Percentiles rank a stretch among this genome's conserved stretches.
Conservation (phyloP, 2,888 invertebrate species). For the Folsomia manolachei region DNA sequence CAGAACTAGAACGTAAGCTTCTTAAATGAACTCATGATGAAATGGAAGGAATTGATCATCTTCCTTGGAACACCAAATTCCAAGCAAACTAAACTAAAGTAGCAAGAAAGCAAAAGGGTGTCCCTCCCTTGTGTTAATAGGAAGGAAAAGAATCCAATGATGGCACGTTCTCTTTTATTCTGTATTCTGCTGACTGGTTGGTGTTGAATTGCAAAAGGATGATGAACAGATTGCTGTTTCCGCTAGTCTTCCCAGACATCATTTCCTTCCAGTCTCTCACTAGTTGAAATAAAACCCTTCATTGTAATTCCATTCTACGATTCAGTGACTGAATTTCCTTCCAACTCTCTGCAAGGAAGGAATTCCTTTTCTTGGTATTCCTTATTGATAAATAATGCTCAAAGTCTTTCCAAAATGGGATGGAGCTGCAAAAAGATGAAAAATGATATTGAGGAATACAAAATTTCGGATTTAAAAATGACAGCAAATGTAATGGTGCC, state of each 20-base stretch:
- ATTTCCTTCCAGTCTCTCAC: background rate
- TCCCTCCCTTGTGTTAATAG: background rate
- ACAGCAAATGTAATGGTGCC: too few species aligned
- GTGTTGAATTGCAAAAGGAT: background rate
- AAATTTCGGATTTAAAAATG: too few species aligned
- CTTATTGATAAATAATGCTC: too few species aligned
- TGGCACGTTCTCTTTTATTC: too few species aligned
- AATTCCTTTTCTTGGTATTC: background rate
- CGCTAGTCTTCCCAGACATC: background rate
- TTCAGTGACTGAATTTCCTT: background rate
- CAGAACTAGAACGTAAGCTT: background rate
- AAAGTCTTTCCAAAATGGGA: too few species aligned
- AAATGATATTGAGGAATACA: too few species aligned
- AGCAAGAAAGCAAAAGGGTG: background rate
- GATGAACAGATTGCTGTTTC: background rate
- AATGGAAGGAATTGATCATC: conserved; percentile 6
- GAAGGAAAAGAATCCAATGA: too few species aligned
- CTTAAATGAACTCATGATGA: conserved; percentile 2
- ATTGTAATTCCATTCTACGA: background rate
- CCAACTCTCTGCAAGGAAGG: too few species aligned
- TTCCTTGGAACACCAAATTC: background rate
- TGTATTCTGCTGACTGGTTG: background rate
- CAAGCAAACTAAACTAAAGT: too few species aligned
- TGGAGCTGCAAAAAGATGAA: too few species aligned
- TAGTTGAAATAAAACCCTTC: background rate